Conservation (phyloP, 2,797 vertebrate genomes). For the Manis crassicaudata region DNA sequence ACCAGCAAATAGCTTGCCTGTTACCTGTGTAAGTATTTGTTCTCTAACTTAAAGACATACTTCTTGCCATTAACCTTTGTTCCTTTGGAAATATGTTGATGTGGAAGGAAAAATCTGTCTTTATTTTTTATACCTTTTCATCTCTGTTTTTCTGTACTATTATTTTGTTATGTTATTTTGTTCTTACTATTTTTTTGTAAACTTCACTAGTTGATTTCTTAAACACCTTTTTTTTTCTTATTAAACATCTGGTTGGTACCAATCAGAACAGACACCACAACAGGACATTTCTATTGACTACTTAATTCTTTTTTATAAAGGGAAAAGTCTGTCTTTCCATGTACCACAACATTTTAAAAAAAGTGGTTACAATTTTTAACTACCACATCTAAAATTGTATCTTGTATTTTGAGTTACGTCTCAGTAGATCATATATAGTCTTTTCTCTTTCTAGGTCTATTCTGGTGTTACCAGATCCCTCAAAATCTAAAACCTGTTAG, state of each 20-base stretch:
- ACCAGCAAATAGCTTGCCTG: neutral
- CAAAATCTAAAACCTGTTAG: neutral
- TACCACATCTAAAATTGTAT: neutral
- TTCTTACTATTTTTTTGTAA: neutral
- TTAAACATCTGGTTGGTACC: neutral
- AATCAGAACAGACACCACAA: neutral
- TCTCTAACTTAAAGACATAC: conserved; percentile 17
- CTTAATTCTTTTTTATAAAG: conserved; percentile 8
- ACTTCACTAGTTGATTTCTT: neutral
- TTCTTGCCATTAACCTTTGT: neutral
- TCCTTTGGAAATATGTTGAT: neutral
- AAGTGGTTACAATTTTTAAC: neutral
- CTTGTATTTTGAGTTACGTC: neutral
- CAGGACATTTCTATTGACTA: neutral
- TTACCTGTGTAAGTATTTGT: neutral
- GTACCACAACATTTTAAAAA: too few relatives aligned
- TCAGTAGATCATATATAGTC: neutral
- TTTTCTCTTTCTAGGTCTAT: neutral
- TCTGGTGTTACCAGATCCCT: neutral
- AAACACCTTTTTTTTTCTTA: neutral
- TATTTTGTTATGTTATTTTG: too few relatives aligned
- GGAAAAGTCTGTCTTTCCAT: neutral
- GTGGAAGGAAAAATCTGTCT: neutral
- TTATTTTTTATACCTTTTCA: neutral
- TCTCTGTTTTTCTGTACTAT: neutral